Evolutionary conservation across 2,797 vertebrate species (phyloP), one percentile per base, ranked within the genome.

Genomic region (Atherinosoma microstoma): DNA sequence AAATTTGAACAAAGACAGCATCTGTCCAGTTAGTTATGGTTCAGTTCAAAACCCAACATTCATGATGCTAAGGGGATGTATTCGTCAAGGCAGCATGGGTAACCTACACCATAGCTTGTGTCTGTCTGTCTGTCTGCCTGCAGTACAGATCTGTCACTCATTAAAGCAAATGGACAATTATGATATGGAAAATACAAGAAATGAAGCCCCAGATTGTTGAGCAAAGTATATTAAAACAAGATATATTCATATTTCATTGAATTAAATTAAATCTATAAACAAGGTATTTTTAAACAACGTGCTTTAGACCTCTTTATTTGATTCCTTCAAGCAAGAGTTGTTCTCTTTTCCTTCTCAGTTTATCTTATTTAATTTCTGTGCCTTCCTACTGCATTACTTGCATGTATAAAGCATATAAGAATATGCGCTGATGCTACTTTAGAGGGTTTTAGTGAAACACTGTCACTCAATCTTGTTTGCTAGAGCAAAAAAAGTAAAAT

Each of bases 281-380:
- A 10, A 18, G 45, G 6, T 47, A 8, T 9, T 47, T 47, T 47
- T 7, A 45, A 5, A 20, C 18, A 18, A 3, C 3, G 9, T 20
- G 6, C 6, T 51, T 51, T 24, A 24, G 8, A 22, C 9, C 49
- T 51, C 24, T 64, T 40, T 65, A 12, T 75, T 73, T 49, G 1
- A 70, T 58, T 76, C 75, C 57, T 60, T 81, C 22, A 29, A 53
- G 35, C 18, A 62, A 18, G 35, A 42, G 6, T 53, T 24, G 24
- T 10, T 51, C n/a, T 53, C 11, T 24, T 53, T 9, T 11, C 3
- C 22, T n/a, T 53, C 22, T 53, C 49, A 22, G 8, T 47, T 63
- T 7, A 40, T 67, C 34, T 40, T 65, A 30, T 80, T 83, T 82
- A 12, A 72, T 71, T 75, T 78, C 51, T 83, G 78, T 86, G 84